Conservation (phyloP, 2,888 invertebrate genomes). For the Heliconius charithonia region DNA sequence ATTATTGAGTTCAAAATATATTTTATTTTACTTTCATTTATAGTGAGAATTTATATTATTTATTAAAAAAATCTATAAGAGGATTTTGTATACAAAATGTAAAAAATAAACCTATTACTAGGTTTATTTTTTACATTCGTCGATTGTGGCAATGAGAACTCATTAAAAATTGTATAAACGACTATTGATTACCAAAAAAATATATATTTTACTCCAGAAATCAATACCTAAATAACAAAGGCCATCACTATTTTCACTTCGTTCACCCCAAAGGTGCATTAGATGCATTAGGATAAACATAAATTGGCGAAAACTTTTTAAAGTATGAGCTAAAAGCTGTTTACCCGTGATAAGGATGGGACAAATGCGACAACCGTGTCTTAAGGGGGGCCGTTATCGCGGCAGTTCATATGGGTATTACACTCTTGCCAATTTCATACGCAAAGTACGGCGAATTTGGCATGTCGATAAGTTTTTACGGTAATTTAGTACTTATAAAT, state of each 20-base stretch:
- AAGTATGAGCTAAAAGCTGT: slow-evolving; percentile 55
- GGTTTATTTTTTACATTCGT: no score
- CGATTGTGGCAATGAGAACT: no score
- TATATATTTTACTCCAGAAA: no score
- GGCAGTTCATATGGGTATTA: slow-evolving; percentile 46
- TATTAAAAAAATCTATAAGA: no score
- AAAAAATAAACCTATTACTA: no score
- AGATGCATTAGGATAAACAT: slow-evolving; percentile 27
- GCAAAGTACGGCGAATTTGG: slow-evolving; percentile 32
- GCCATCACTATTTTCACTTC: not conserved
- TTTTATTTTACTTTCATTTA: no score
- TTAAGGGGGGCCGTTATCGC: slow-evolving; percentile 46
- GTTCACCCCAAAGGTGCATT: not conserved
- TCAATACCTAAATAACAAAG: not conserved
- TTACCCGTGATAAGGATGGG: slow-evolving; percentile 63
- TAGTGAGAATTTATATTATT: no score
- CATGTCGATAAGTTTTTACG: slow-evolving; percentile 19
- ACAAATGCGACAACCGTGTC: slow-evolving; percentile 46
- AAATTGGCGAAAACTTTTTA: slow-evolving; percentile 35
- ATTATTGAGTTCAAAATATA: no score
- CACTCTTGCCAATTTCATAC: slow-evolving; percentile 40
- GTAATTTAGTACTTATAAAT: not conserved
- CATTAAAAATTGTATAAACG: no score
- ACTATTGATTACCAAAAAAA: no score
- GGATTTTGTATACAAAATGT: no score